phyloP scores from a whole-genome alignment of 2,797 vertebrate species.

The Epinephelus coioides region DNA sequence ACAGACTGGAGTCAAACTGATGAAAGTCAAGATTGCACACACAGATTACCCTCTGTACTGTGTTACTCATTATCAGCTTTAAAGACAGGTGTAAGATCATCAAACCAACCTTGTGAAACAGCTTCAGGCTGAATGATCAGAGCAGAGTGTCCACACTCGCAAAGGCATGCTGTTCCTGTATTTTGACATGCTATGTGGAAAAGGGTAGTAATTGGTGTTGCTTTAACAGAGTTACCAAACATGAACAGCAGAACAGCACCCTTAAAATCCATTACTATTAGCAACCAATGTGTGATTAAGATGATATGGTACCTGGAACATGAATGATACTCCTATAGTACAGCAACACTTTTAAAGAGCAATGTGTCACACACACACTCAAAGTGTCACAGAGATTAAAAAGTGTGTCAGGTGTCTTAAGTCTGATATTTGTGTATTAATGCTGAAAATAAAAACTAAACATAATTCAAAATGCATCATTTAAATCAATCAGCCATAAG shows the following conservation, averaged over 20 bases:
- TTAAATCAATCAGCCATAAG: not conserved
- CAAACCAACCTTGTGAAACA: constrained; percentile 16
- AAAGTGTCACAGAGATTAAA: not conserved
- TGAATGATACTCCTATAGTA: not conserved
- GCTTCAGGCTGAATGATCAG: constrained; percentile 19
- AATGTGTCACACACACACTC: not conserved
- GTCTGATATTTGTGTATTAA: not conserved
- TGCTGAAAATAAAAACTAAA: not conserved
- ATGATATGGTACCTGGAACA: not conserved
- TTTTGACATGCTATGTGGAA: not conserved
- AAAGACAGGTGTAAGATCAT: not conserved
- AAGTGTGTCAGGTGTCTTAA: not conserved
- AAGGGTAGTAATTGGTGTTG: not conserved
- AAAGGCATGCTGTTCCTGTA: not conserved
- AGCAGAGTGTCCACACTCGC: not conserved
- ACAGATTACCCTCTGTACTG: not conserved
- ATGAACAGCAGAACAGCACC: not conserved
- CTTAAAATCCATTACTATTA: not conserved
- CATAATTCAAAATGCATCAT: not conserved
- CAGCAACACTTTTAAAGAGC: not conserved
- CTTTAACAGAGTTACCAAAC: not conserved
- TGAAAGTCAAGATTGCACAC: constrained; percentile 26
- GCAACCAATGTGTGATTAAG: not conserved
- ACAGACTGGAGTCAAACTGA: constrained; percentile 19
- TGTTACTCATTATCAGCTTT: not conserved